Conservation (phyloP, 1,140 invertebrate species). For the Formica selysi region DNA sequence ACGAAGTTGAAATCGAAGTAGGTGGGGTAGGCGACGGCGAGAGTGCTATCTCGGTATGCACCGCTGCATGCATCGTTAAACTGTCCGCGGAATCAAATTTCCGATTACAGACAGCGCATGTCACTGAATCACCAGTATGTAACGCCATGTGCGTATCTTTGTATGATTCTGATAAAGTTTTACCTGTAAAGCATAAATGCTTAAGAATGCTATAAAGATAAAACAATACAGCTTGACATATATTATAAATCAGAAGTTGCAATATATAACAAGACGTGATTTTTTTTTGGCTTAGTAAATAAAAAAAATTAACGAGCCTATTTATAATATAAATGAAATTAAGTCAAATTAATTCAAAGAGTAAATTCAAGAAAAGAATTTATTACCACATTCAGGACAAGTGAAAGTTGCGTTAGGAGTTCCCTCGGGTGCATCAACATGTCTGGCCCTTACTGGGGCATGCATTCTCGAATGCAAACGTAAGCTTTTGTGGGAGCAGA, state of each 20-base stretch:
- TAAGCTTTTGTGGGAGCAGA: constrained; percentile 90
- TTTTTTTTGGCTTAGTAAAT: background rate
- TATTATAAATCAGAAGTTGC: too few species aligned
- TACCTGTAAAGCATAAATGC: constrained; percentile 79
- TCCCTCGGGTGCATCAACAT: constrained; percentile 87
- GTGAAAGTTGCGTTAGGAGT: constrained; percentile 81
- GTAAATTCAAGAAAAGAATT: background rate
- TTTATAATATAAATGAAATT: constrained; percentile 3
- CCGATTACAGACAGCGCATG: constrained; percentile 89
- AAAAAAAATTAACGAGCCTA: background rate
- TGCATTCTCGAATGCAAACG: constrained; percentile 91
- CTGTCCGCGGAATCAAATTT: constrained; percentile 89
- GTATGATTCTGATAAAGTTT: constrained; percentile 88
- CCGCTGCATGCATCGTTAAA: constrained; percentile 90
- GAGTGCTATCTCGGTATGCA: constrained; percentile 85
- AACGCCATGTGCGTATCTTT: constrained; percentile 89
- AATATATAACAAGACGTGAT: background rate
- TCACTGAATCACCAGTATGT: constrained; percentile 86
- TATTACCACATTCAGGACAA: constrained; percentile 83
- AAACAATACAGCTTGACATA: too few species aligned
- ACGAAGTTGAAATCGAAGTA: too few species aligned
- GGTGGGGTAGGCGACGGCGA: constrained; percentile 69
- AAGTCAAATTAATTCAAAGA: constrained; percentile 11
- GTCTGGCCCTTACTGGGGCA: constrained; percentile 88
- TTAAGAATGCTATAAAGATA: too few species aligned